Percentiles rank a stretch among this genome's conserved stretches.
Evolutionary conservation across 1,140 invertebrate species (phyloP).

Genomic region (Trichogramma pretiosum): DNA sequence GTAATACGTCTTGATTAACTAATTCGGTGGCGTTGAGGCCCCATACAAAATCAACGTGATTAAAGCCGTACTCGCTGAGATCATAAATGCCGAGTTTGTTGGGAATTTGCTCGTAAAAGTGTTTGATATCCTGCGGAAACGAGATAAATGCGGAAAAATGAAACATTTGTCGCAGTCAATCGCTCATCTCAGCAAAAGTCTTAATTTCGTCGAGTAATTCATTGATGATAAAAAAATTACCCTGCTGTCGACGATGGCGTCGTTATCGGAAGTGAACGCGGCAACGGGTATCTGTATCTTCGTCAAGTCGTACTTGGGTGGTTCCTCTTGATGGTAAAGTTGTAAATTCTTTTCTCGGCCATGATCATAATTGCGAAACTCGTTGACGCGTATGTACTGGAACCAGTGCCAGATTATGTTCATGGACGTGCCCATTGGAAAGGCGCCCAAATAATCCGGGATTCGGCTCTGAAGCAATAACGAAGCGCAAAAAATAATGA

Average conservation of each 20-base stretch:
- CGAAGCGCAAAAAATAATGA: no score
- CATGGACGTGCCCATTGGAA: background rate
- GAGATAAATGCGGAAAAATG: background rate
- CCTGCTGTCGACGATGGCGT: background rate
- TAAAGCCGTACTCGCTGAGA: background rate
- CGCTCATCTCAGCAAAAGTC: background rate
- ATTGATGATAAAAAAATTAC: background rate
- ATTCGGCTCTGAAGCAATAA: slow-evolving; percentile 40
- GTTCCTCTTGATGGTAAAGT: background rate
- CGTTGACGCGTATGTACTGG: background rate
- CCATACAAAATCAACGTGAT: background rate
- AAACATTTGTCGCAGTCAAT: background rate
- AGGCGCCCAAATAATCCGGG: no score
- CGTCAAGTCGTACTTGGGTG: background rate
- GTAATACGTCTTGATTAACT: no score
- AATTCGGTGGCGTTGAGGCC: background rate
- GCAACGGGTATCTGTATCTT: background rate
- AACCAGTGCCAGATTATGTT: background rate
- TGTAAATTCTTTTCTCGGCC: background rate
- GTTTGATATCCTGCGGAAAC: background rate
- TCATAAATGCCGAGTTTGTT: background rate
- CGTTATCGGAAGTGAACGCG: background rate
- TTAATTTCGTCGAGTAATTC: background rate
- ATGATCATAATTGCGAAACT: background rate
- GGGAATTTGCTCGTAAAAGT: background rate